Base-by-base conservation (phyloP, 2,888 invertebrate genomes). In the Cephus nigrinus region DNA sequence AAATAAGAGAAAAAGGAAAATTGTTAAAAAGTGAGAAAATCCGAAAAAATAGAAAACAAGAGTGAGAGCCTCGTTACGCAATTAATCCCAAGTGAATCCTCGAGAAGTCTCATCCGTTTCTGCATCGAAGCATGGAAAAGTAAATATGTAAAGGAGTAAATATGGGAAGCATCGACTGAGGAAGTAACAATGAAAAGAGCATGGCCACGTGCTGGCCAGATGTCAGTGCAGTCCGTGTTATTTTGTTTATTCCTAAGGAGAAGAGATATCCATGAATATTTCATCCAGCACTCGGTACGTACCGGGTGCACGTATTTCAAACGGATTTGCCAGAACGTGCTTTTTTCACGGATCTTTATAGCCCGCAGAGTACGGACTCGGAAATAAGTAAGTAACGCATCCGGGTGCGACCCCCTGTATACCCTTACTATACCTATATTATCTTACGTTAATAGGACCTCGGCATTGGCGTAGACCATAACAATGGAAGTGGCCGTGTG, bases 401-500 rank as follows among this genome's bases (percentile, higher is more conserved):
- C 55, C 55, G 55, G 55, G 55, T 23, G 23, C 23, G 4, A 55
- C 23, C 55, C 23, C 55, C 9, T 55, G 9, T 55, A 23, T 55
- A 55, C 55, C 55, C 55, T 23, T 55, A 23, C 55, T 23, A 9
- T 23, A 9, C 9, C 23, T 55, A 55, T 55, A 55, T 55, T 55
- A 23, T 55, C 55, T 55, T 55, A 55, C 55, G 55, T 55, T 55
- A 55, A 55, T 55, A 15, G 55, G 15, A 23, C 55, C 55, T 55
- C 55, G 23, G 55, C 55, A 55, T 55, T 9, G 55, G 55, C 55
- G 55, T 15, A 55, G 55, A 55, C 23, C 55, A 55, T 71, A 81
- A 83, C 83, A 83, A 83, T 83, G 35, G 83, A 72, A 69, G 76
- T 79, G 80, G 78, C 81, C 76, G 12, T 33, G n/a, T 73, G 83